phyloP scores from a whole-genome alignment of 2,797 vertebrate genomes.

The Fistularia tabacaria region DNA sequence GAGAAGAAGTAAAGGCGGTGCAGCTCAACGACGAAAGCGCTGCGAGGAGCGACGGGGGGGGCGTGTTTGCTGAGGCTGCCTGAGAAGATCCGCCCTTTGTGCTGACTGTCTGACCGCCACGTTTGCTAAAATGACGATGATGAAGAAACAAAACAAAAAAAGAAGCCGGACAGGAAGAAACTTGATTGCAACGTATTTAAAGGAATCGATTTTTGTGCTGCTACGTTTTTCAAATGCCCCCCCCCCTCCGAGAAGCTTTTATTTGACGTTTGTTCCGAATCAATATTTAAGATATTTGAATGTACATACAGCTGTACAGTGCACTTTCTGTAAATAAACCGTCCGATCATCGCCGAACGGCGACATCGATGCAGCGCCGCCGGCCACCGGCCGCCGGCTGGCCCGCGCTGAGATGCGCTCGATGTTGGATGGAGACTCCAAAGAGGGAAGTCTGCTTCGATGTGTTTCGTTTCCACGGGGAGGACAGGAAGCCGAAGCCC shows the following conservation, averaged over 20 bases:
- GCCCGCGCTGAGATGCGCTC: no score
- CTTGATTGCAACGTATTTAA: conserved; percentile 22
- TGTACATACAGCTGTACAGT: conserved; percentile 29
- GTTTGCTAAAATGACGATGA: conserved; percentile 1
- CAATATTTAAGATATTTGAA: conserved; percentile 35
- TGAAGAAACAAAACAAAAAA: no score
- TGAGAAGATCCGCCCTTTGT: neutral
- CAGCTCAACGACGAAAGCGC: no score
- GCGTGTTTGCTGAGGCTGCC: no score
- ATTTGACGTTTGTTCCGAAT: conserved; percentile 14
- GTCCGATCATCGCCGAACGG: conserved; percentile 34
- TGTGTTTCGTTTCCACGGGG: no score
- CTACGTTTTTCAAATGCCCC: conserved; percentile 11
- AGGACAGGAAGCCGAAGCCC: no score
- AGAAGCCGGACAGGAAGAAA: neutral
- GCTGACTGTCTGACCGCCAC: conserved; percentile 9
- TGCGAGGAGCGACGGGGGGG: no score
- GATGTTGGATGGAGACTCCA: no score
- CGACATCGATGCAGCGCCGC: neutral
- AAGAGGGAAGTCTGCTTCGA: no score
- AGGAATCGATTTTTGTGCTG: conserved; percentile 20
- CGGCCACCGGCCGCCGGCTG: no score
- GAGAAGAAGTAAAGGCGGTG: neutral
- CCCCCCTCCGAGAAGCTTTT: neutral
- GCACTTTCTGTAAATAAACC: conserved; percentile 50